These are phyloP conservation scores for Smithornis capensis DNA, from an alignment of 2,113 vertebrate species.

Conservation along the genomic window DNA sequence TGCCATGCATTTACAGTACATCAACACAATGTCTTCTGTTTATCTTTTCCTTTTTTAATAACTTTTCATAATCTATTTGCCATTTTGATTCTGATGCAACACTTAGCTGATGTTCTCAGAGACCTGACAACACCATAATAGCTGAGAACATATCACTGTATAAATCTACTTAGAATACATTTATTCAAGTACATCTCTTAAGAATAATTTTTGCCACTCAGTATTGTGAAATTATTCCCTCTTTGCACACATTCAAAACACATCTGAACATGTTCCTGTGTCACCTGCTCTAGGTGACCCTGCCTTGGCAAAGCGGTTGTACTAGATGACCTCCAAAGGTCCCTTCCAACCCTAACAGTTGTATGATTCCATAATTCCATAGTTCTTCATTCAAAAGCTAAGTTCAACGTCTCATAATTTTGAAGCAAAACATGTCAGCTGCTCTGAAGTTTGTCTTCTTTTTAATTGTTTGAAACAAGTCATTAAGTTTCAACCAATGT, in stretches of 20 bases:
- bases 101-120: not conserved
- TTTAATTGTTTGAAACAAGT: not conserved
- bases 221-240: not conserved
- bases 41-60: not conserved
- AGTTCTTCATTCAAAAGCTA: not conserved
- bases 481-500: not conserved
- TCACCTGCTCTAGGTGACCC: not conserved
- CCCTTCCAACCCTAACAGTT: not conserved
- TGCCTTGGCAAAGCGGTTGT: not conserved
- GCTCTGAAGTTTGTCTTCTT: not conserved
- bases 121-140: not conserved
- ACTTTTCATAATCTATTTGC: not conserved
- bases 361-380: not conserved
- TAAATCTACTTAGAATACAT: not conserved
- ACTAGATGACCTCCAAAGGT: not conserved
- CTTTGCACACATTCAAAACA: not conserved
- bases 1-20: not conserved
- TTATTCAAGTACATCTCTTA: not conserved
- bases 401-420: not conserved
- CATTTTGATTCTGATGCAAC: not conserved
- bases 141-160: not conserved
- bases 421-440: not conserved
- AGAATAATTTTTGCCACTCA: not conserved
- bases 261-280: not conserved
- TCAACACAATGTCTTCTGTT: not conserved